Conservation (phyloP, 2,797 vertebrate genomes). For the Esox lucius region DNA sequence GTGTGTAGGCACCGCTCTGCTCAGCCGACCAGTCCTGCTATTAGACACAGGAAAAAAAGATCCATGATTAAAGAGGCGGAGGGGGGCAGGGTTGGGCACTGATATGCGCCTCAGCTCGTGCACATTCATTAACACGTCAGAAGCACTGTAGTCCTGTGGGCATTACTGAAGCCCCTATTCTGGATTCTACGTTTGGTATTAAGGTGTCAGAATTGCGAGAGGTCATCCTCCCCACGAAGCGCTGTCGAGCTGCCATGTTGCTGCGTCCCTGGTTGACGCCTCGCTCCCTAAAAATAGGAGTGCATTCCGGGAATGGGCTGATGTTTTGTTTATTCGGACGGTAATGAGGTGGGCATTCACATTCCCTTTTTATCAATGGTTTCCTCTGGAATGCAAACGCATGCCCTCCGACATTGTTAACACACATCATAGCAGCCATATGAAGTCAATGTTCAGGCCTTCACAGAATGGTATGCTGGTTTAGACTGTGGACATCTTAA, state of each 20-base stretch:
- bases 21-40: background rate
- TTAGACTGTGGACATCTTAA: slow-evolving; percentile 22
- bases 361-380: background rate
- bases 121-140: too few species aligned
- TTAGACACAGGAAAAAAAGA: background rate
- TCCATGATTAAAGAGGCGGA: background rate
- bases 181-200: background rate
- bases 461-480: slow-evolving; percentile 31
- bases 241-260: background rate
- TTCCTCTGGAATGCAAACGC: background rate
- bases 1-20: slow-evolving; percentile 61
- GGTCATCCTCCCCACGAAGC: background rate
- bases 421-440: background rate
- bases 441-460: background rate
- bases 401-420: background rate
- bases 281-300: too few species aligned
- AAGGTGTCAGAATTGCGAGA: background rate
- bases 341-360: background rate
- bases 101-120: too few species aligned
- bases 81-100: background rate
- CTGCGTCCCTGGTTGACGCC: too few species aligned
- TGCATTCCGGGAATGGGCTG: too few species aligned
- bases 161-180: background rate
- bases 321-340: background rate
- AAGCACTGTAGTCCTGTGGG: background rate